These are phyloP conservation scores for Agapornis roseicollis DNA, from an alignment of 2,113 vertebrate species.

Conservation along the genomic window DNA sequence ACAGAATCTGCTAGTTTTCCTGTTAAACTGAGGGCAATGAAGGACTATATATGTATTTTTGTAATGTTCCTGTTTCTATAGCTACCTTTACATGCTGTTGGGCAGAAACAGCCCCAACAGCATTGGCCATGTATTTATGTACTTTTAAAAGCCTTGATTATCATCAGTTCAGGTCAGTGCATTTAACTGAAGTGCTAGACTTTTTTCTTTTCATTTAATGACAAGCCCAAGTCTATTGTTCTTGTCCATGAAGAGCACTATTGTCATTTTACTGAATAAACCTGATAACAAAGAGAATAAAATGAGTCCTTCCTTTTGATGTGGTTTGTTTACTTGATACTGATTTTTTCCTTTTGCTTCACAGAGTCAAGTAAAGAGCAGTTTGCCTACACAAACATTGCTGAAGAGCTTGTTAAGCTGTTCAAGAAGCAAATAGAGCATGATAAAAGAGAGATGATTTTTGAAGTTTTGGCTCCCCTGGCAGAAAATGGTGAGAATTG, in stretches of 20 bases:
- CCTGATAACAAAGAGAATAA: constrained; percentile 8
- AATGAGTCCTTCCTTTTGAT: constrained; percentile 30
- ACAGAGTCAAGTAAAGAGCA: constrained; percentile 98
- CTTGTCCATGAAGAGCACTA: constrained; percentile 13
- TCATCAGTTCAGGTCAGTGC: constrained; percentile 31
- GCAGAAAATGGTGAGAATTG: constrained; percentile 92
- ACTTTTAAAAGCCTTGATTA: constrained; percentile 41
- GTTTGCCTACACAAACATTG: constrained; percentile 94
- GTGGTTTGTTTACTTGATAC: constrained; percentile 21
- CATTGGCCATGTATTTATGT: not conserved
- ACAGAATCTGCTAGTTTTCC: not conserved
- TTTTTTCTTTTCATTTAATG: constrained; percentile 48
- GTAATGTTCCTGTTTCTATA: constrained; percentile 44
- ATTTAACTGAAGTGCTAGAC: constrained; percentile 23
- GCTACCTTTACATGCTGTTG: constrained; percentile 36
- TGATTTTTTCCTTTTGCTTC: constrained; percentile 40
- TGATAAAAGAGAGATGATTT: constrained; percentile 98
- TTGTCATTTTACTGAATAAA: constrained; percentile 45
- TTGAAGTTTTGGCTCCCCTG: constrained; percentile 95
- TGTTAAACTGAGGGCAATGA: constrained; percentile 23
- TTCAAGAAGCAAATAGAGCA: constrained; percentile 96
- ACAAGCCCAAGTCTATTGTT: constrained; percentile 6
- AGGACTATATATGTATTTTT: constrained; percentile 25
- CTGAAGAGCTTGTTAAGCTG: constrained; percentile 92
- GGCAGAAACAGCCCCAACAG: not conserved